Evolutionary conservation across 2,888 invertebrate species (phyloP).

Genomic region (Diogma glabrata): DNA sequence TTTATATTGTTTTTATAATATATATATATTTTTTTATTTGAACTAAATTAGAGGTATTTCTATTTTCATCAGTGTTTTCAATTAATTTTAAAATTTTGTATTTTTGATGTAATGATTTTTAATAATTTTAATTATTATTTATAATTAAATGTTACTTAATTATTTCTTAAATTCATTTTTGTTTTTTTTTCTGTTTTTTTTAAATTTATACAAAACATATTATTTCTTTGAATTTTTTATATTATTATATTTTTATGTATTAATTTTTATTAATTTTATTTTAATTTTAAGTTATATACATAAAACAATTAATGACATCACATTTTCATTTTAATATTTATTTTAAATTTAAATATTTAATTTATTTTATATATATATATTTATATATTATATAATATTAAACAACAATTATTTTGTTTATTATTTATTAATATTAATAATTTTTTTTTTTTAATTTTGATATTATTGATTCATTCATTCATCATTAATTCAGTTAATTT

Average conservation of each 20-base stretch:
- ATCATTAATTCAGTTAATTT: too few relatives aligned
- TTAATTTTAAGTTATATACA: conserved; percentile 8
- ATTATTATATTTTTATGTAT: conserved; percentile 1
- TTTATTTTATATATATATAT: conserved; percentile 1
- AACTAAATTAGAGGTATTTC: conserved; percentile 40
- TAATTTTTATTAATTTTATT: neutral
- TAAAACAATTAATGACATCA: conserved; percentile 8
- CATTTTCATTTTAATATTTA: conserved; percentile 7
- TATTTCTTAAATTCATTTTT: too few relatives aligned
- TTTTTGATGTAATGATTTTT: too few relatives aligned
- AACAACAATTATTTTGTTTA: conserved; percentile 10
- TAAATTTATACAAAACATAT: neutral
- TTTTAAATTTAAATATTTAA: neutral
- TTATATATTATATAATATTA: neutral
- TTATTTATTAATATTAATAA: conserved; percentile 16
- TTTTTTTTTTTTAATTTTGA: too few relatives aligned
- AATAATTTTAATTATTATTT: too few relatives aligned
- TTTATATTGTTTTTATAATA: conserved; percentile 9
- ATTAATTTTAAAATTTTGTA: conserved; percentile 10
- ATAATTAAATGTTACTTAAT: too few relatives aligned
- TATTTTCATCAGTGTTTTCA: conserved; percentile 34
- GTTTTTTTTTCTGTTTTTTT: neutral
- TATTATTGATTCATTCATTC: too few relatives aligned
- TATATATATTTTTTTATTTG: conserved; percentile 25
- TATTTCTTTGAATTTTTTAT: too few relatives aligned